Percentiles rank a stretch among this genome's conserved stretches.
Evolutionary conservation across 2,113 vertebrate genomes (phyloP).

Genomic region (Hyla sarda): DNA sequence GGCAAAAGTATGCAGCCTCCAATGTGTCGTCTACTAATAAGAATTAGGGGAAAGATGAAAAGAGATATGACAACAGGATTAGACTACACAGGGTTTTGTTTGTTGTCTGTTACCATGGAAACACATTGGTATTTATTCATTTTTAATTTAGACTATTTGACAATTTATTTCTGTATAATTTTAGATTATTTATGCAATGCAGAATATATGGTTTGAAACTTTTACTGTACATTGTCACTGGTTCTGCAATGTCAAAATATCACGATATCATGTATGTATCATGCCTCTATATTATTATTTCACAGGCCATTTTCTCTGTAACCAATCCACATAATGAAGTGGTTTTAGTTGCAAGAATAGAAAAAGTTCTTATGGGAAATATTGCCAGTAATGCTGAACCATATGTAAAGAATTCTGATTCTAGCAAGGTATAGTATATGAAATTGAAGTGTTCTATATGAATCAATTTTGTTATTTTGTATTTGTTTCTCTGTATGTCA

Average conservation of each 20-base stretch:
- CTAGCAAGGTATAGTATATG: constrained; percentile 83
- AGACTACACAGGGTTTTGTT: neutral
- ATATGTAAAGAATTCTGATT: constrained; percentile 96
- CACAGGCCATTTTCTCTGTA: constrained; percentile 94
- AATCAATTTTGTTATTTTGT: neutral
- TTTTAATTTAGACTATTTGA: no score
- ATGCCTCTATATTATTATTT: constrained; percentile 27
- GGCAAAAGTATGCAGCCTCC: neutral
- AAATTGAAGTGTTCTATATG: neutral
- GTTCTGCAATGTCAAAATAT: neutral
- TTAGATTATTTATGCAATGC: no score
- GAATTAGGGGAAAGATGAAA: neutral
- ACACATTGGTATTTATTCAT: neutral
- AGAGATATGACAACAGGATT: neutral
- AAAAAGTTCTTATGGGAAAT: constrained; percentile 95
- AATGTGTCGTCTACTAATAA: neutral
- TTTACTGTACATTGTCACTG: neutral
- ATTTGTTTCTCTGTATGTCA: neutral
- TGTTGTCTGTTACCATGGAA: neutral
- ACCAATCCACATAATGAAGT: constrained; percentile 93
- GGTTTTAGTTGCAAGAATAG: constrained; percentile 91
- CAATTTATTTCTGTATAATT: no score
- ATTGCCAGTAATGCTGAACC: constrained; percentile 90
- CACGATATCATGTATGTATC: neutral
- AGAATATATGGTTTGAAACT: no score